phyloP scores from a whole-genome alignment of 1,140 invertebrate species.

The Hyposmocoma kahamanoa region DNA sequence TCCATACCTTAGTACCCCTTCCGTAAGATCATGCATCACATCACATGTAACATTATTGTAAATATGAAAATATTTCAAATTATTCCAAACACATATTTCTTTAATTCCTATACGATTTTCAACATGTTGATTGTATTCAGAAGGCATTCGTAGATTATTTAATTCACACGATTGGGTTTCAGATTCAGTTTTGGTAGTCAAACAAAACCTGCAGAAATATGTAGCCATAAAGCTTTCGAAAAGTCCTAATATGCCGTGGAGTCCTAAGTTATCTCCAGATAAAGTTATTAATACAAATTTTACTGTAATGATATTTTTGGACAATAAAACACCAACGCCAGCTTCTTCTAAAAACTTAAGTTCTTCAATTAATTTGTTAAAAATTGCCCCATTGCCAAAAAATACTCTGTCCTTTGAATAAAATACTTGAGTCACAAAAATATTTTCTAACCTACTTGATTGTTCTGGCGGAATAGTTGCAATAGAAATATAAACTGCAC shows the following conservation, averaged over 20 bases:
- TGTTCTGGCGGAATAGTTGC: slow-evolving; percentile 24
- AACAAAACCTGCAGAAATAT: too few species aligned
- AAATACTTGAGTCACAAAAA: slow-evolving; percentile 24
- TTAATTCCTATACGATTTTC: too few species aligned
- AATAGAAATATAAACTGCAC: slow-evolving; percentile 24
- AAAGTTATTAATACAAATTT: too few species aligned
- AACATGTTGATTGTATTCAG: too few species aligned
- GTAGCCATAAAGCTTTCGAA: too few species aligned
- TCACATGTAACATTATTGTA: slow-evolving; percentile 43
- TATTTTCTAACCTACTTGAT: slow-evolving; percentile 23
- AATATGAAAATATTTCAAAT: slow-evolving; percentile 38
- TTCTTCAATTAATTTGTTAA: slow-evolving; percentile 8
- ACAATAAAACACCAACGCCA: too few species aligned
- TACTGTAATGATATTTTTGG: too few species aligned
- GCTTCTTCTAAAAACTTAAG: slow-evolving; percentile 5
- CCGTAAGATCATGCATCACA: slow-evolving; percentile 53
- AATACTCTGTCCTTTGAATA: slow-evolving; percentile 22
- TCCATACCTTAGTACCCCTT: slow-evolving; percentile 47
- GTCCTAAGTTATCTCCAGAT: too few species aligned
- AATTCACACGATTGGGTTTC: too few species aligned
- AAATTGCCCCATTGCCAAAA: slow-evolving; percentile 18
- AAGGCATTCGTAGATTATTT: too few species aligned
- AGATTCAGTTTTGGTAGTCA: too few species aligned
- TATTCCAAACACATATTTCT: slow-evolving; percentile 39
- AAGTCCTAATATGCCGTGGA: too few species aligned